Base-by-base conservation (phyloP, 2,888 invertebrate species). In the Brachyptera risi region DNA sequence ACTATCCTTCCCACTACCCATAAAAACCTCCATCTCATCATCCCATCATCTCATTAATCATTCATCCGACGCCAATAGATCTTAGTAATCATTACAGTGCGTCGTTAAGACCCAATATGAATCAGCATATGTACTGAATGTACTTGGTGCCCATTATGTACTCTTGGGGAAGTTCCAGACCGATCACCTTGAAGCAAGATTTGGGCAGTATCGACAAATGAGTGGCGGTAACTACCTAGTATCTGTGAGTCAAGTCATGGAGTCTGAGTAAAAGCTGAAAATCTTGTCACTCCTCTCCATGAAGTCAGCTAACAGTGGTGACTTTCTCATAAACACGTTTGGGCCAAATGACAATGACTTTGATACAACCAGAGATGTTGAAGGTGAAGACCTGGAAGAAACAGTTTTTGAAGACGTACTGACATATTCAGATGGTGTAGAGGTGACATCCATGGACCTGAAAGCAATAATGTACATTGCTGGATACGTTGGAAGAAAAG, bases 101-200 rank as follows among this genome's bases (percentile, higher is more conserved):
- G n/a, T n/a, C n/a, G n/a, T n/a, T n/a, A n/a, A n/a, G n/a, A n/a
- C n/a, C n/a, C n/a, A n/a, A n/a, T n/a, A n/a, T n/a, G n/a, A n/a
- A 21, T 44, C 19, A 19, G 21, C 15, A 44, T 44, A 44, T 44
- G 11, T 44, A 21, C 21, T 17, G 11, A n/a, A 15, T 2, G 17
- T 17, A 44, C n/a, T 17, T 3, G 11, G 11, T 3, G 11, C 19
- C 21, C n/a, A 58, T n/a, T 65, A 63, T 59, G 61, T 65, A 7
- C 56, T 67, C 21, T 47, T 65, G 47, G 66, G 65, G 19, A 66
- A 66, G 49, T 65, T 66, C 56, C 66, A 66, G 50, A 65, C 66
- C 11, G 65, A 66, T 51, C 51, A 60, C 60, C 47, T 65, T 9
- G 66, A 66, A 59, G 59, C 27, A 19, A 54, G 64, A 9, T 66